Base-by-base conservation (phyloP, 1,140 invertebrate genomes). In the Rhagoletis pomonella region DNA sequence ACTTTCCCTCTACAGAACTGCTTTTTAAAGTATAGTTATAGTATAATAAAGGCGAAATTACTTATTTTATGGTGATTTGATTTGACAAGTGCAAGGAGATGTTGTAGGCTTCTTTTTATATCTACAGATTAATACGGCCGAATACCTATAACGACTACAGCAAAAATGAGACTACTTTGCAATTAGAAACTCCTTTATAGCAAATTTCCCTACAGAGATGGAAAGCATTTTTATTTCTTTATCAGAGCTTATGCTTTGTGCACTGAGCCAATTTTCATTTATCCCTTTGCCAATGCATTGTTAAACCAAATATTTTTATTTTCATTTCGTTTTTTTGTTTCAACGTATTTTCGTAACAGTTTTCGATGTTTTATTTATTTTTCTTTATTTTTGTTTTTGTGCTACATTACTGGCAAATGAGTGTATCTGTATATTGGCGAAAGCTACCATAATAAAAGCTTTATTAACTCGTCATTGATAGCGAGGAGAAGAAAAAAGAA, bases 401-500 rank as follows among this genome's bases (percentile, higher is more conserved):
- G 7, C 17, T 55, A 47, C 73, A 81, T 81, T 81, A 81, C 47
- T 29, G n/a, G 17, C 47, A 55, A 81, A 81, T 81, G 73, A 81
- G 50, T 9, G 44, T 81, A 9, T 58, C 50, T 42, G n/a, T 55
- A 47, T 55, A 81, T 81, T 55, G 47, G 47, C 47, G 42, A 81
- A 19, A 42, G 42, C 47, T 44, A 81, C 50, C 73, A 81, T 55
- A 55, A 81, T 81, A 81, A 81, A 81, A 14, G 73, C 73, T 81
- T 81, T 81, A 81, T 81, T 81, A 81, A 81, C 73, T 81, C 73
- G 73, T 42, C 73, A 58, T 81, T 81, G 73, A 81, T 81, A 81
- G 73, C 29, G 73, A 50, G 50, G 50, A 77, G 14, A 19, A 50
- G 10, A 14, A 12, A 47, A 73, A 12, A 39, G 3, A 81, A 47